Evolutionary conservation across 2,113 vertebrate species (phyloP).

Genomic region (Heptranchias perlo): DNA sequence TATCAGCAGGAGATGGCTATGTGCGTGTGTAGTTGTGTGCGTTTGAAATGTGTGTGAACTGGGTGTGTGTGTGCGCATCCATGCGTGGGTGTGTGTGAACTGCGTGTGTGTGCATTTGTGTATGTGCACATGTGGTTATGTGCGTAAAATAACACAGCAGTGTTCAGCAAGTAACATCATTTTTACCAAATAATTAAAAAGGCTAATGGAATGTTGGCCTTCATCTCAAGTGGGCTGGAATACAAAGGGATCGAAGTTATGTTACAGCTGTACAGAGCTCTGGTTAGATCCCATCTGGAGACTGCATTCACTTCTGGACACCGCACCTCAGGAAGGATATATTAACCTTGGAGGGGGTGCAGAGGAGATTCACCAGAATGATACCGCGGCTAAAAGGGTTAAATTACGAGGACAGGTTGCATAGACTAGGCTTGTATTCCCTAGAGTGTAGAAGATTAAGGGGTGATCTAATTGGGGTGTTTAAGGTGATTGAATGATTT

Average conservation of each 20-base stretch:
- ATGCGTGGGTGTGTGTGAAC: background rate
- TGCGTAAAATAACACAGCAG: background rate
- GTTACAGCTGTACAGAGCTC: background rate
- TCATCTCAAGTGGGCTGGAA: background rate
- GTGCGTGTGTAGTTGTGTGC: too few relatives aligned
- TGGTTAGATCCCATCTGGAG: background rate
- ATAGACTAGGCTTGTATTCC: background rate
- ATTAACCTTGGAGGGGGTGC: background rate
- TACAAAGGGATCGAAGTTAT: background rate
- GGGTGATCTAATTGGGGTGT: background rate
- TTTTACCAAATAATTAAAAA: background rate
- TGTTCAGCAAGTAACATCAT: background rate
- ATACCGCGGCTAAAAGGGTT: background rate
- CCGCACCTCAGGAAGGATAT: background rate
- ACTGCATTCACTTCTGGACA: background rate
- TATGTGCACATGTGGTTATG: background rate
- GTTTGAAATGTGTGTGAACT: too few relatives aligned
- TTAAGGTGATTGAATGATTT: background rate
- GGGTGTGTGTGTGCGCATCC: too few relatives aligned
- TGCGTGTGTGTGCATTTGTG: background rate
- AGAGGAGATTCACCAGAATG: background rate
- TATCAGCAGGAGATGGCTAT: background rate
- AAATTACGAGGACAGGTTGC: background rate
- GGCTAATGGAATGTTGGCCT: background rate
- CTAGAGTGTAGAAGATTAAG: background rate